Evolutionary conservation across 2,888 invertebrate genomes (phyloP), one percentile per base, ranked within the genome.

Genomic region (Idaea biselata): DNA sequence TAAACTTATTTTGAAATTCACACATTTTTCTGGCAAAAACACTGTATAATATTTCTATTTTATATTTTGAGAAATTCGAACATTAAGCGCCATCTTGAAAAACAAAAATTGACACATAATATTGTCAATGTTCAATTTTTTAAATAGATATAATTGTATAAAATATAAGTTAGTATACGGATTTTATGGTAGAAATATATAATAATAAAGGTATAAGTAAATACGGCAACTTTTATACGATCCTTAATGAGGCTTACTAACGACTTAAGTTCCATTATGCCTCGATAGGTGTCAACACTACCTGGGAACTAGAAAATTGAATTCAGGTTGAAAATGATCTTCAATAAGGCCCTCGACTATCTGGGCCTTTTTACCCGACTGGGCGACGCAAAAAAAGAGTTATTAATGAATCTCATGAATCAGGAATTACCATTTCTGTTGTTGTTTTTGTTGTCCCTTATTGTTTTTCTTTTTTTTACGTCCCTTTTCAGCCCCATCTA

Each of bases 121-220:
- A 44, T 73, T 76, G 72, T 73, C 68, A 68, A 76, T 78, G 75
- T 73, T 80, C 74, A 73, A 75, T 75, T 76, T 62, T 25, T 70
- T 69, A 70, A 73, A 68, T 69, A 71, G 68, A 67, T 77, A 78
- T 73, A 68, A 73, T 63, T 73, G 72, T 75, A 72, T 32, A 76
- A 76, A 77, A 64, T 67, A 63, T 73, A 56, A 56, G 56, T 56
- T 18, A 56, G 56, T 44, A 5, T 56, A 56, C 18, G 56, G 56
- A 56, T 18, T 56, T 17, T 72, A 72, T 68, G 77, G 80, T 74
- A 75, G 68, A 62, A 59, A 25, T 25, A 25, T 25, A 25, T 44
- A 44, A 14, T 44, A 44, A 44, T 44, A 44, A 62, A 55, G 57
- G 59, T 62, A 53, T 57, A 31, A 57, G 53, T 53, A 14, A 44